Conservation (phyloP, 23 tunicate genomes). For the Styela clava region DNA sequence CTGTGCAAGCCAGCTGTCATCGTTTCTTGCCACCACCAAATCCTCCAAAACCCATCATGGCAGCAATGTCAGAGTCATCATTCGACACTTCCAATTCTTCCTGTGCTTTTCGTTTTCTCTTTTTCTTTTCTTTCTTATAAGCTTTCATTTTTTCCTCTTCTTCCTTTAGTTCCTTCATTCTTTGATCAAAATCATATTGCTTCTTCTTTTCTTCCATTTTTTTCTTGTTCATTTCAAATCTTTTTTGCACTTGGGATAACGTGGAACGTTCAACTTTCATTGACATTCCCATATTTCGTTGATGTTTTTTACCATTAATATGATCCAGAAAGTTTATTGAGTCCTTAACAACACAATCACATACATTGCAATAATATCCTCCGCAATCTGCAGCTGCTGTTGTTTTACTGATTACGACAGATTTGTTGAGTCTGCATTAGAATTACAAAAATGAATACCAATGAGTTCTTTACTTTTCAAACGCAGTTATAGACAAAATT, state of each 20-base stretch:
- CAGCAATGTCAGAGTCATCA: slow-evolving; percentile 75
- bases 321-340: slow-evolving; percentile 98
- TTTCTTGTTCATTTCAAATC: slow-evolving; percentile 86
- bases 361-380: slow-evolving; percentile 98
- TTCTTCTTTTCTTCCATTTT: slow-evolving; percentile 90
- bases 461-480: too few species aligned
- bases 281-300: slow-evolving; percentile 94
- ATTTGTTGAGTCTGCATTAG: slow-evolving; percentile 52
- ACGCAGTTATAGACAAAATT: too few species aligned
- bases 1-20: slow-evolving; percentile 25
- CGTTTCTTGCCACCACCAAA: slow-evolving; percentile 87
- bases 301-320: slow-evolving; percentile 99
- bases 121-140: slow-evolving; percentile 68
- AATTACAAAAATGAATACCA: not conserved
- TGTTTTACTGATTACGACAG: slow-evolving; percentile 74
- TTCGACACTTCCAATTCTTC: slow-evolving; percentile 48
- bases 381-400: slow-evolving; percentile 85
- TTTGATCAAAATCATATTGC: slow-evolving; percentile 92
- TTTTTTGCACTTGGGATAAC: slow-evolving; percentile 82
- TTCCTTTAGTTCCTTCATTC: slow-evolving; percentile 94
- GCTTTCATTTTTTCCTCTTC: slow-evolving; percentile 93
- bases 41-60: slow-evolving; percentile 97
- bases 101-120: slow-evolving; percentile 55
- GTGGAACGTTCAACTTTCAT: slow-evolving; percentile 97
- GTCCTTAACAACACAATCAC: slow-evolving; percentile 99